Percentiles rank a stretch among this genome's conserved stretches.
Evolutionary conservation across 2,888 invertebrate genomes (phyloP).

Genomic region (Amphimallon solstitiale): DNA sequence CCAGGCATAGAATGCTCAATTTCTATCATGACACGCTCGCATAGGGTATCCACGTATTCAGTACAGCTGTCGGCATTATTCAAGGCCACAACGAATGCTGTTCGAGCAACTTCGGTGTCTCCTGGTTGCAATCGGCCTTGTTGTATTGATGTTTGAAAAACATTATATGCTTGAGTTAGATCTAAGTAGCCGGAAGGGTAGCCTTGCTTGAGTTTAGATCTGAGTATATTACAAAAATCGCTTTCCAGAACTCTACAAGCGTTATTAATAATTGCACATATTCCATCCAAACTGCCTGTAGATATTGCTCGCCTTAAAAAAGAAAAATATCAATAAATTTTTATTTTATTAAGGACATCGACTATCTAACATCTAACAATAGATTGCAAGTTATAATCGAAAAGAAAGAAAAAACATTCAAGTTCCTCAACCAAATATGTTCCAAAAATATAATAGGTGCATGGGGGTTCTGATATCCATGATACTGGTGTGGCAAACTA

Average conservation of each 20-base stretch:
- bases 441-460: too few relatives aligned
- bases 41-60: constrained; percentile 89
- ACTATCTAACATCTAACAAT: too few relatives aligned
- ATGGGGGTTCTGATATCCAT: too few relatives aligned
- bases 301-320: constrained; percentile 82
- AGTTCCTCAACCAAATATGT: too few relatives aligned
- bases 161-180: constrained; percentile 84
- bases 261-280: constrained; percentile 96
- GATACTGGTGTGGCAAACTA: too few relatives aligned
- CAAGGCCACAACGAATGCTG: constrained; percentile 81
- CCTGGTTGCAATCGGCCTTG: constrained; percentile 82
- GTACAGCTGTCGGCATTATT: constrained; percentile 93
- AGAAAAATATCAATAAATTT: too few relatives aligned
- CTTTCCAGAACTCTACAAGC: constrained; percentile 88
- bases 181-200: constrained; percentile 83
- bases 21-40: constrained; percentile 77
- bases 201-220: constrained; percentile 78
- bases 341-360: too few relatives aligned
- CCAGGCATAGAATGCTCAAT: constrained; percentile 72
- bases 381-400: too few relatives aligned
- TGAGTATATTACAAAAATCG: constrained; percentile 79
- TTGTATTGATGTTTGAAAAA: constrained; percentile 81
- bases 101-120: constrained; percentile 80
- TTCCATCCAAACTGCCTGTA: constrained; percentile 92
- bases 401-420: too few relatives aligned